Conservation (phyloP, 2,888 invertebrate genomes). For the Synanthedon formicaeformis region DNA sequence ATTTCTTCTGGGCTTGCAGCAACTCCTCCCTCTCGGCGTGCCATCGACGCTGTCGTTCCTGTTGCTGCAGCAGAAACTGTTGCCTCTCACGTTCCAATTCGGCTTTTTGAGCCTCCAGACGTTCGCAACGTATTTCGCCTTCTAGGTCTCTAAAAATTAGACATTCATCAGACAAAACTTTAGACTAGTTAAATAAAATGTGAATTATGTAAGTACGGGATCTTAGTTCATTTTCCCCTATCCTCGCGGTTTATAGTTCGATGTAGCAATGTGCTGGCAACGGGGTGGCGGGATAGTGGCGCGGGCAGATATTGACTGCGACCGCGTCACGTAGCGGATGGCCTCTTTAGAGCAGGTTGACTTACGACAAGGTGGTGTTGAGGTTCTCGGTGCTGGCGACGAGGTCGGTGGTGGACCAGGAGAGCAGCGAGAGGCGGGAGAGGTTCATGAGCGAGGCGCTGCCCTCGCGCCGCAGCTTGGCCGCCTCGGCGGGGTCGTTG, state of each 20-base stretch:
- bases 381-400: slow-evolving; percentile 79
- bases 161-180: background rate
- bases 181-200: background rate
- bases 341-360: slow-evolving; percentile 3
- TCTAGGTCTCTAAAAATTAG: slow-evolving; percentile 40
- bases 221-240: too few relatives aligned
- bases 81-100: slow-evolving; percentile 72
- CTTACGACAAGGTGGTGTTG: slow-evolving; percentile 52
- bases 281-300: too few relatives aligned
- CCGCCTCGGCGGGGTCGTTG: slow-evolving; percentile 91
- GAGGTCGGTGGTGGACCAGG: slow-evolving; percentile 86
- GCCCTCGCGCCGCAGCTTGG: slow-evolving; percentile 82
- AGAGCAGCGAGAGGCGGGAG: slow-evolving; percentile 83
- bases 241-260: too few relatives aligned
- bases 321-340: too few relatives aligned
- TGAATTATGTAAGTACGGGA: too few relatives aligned
- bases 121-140: slow-evolving; percentile 68
- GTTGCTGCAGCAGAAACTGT: slow-evolving; percentile 71
- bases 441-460: slow-evolving; percentile 79
- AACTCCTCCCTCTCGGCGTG: slow-evolving; percentile 71
- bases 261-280: too few relatives aligned
- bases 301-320: too few relatives aligned
- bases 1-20: slow-evolving; percentile 76
- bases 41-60: slow-evolving; percentile 58
- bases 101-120: slow-evolving; percentile 73